Conservation (phyloP, 2,797 vertebrate species). For the Macropodus opercularis region DNA sequence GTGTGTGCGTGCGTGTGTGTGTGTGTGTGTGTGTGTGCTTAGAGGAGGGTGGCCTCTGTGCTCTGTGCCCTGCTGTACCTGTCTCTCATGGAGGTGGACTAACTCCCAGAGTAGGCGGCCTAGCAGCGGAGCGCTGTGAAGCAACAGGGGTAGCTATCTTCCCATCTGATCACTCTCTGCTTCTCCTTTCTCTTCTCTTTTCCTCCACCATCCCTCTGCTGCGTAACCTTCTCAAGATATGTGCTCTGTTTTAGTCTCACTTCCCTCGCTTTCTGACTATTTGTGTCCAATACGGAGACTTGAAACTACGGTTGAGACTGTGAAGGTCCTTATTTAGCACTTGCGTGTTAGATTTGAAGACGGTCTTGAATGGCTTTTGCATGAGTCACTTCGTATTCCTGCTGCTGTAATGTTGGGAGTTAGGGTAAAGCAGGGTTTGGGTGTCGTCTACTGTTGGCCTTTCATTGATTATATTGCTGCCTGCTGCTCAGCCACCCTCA, state of each 20-base stretch:
- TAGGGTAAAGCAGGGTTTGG: slow-evolving; percentile 19
- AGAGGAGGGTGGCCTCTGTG: slow-evolving; percentile 69
- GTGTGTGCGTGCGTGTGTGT: slow-evolving; percentile 55
- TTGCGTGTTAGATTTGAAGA: slow-evolving; percentile 1
- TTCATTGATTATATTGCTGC: slow-evolving; percentile 39
- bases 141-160: slow-evolving; percentile 75
- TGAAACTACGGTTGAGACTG: neutral
- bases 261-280: slow-evolving; percentile 33
- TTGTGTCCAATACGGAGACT: slow-evolving; percentile 3
- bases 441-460: slow-evolving; percentile 5
- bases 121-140: slow-evolving; percentile 68
- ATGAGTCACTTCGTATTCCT: slow-evolving; percentile 16
- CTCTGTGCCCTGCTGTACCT: slow-evolving; percentile 80
- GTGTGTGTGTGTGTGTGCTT: slow-evolving; percentile 50
- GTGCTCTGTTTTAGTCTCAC: slow-evolving; percentile 50
- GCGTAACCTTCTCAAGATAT: slow-evolving; percentile 29
- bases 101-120: slow-evolving; percentile 73
- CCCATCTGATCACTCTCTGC: slow-evolving; percentile 54
- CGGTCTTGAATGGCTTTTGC: slow-evolving; percentile 15
- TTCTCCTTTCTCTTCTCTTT: slow-evolving; percentile 64
- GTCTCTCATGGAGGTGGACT: slow-evolving; percentile 80
- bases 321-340: neutral
- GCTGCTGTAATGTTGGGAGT: slow-evolving; percentile 13
- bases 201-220: slow-evolving; percentile 42
- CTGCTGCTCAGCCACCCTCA: slow-evolving; percentile 42